Evolutionary conservation across 2,797 vertebrate genomes (phyloP), one percentile per base, ranked within the genome.

Genomic region (Sebastes nivosus): DNA sequence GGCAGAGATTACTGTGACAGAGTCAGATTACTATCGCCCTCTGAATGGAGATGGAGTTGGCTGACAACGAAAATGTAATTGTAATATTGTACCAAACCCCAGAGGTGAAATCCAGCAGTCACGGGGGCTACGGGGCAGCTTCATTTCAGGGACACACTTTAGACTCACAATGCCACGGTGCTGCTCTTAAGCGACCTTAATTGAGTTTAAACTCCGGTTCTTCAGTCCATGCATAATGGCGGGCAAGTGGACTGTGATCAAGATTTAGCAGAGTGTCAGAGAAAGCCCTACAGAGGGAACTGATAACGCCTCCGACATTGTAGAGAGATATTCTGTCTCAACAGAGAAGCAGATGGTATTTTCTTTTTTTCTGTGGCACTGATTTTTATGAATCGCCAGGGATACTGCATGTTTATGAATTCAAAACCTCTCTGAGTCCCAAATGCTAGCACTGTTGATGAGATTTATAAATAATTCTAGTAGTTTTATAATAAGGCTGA

Each of bases 41-140:
- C 64, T 75, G 75, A 85, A 86, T 71, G 75, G 82, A 88, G 87
- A 89, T 83, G 34, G 77, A 89, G 70, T 72, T 74, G 64, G 81
- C 84, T 77, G 86, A 83, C 75, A 82, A 79, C 42, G 61, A 55
- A 78, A 88, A 87, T 70, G 75, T 84, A 83, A 88, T 86, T 85
- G 85, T 83, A 81, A 90, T 91, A 87, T 88, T 91, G 80, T 50
- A 72, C 66, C 50, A 80, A 89, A 87, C 67, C 91, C 85, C 92
- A n/a, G 67, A 87, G 77, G 88, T 79, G 36, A 87, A 86, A 89
- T 88, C 75, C 38, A 72, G 30, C 66, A 81, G 81, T 85, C 63
- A 71, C 24, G 1, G 58, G 25, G 42, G 70, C 61, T 69, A 61
- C 57, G 7, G 57, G 64, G 42, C 20, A 60, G 58, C 67, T 83